These are phyloP conservation scores for Rhodeus uyekii DNA, from an alignment of 2,797 vertebrate genomes.

Conservation along the genomic window DNA sequence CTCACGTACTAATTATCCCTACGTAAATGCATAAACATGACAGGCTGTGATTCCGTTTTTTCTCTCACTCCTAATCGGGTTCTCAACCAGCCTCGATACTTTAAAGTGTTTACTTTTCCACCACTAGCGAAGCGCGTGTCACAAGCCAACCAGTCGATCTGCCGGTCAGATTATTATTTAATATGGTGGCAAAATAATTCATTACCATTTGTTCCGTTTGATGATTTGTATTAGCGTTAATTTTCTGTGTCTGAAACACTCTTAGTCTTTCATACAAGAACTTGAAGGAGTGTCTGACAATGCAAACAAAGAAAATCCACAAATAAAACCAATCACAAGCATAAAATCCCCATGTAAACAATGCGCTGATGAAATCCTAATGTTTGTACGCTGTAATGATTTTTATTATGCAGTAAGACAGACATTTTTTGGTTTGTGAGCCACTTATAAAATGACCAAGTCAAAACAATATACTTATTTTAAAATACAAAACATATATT, in stretches of 20 bases:
- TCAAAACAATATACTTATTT: too few species aligned
- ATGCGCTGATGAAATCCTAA: constrained; percentile 43
- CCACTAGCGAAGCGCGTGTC: constrained; percentile 15
- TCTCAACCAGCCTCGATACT: not conserved
- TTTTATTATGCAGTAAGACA: not conserved
- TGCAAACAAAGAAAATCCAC: constrained; percentile 25
- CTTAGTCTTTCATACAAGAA: not conserved
- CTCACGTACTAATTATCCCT: constrained; percentile 44
- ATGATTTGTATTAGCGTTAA: constrained; percentile 35
- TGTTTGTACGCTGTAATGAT: constrained; percentile 48
- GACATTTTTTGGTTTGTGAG: too few species aligned
- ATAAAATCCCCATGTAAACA: constrained; percentile 53
- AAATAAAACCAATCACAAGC: constrained; percentile 41
- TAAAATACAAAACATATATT: too few species aligned
- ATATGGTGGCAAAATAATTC: constrained; percentile 13
- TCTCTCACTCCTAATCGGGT: not conserved
- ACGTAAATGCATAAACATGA: constrained; percentile 38
- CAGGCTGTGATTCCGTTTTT: constrained; percentile 20
- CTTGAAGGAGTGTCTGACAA: constrained; percentile 29
- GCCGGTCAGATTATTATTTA: constrained; percentile 47
- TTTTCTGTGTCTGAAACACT: constrained; percentile 38
- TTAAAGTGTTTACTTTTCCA: constrained; percentile 43
- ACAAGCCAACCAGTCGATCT: constrained; percentile 42
- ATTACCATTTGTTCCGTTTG: constrained; percentile 23
- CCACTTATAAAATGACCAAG: too few species aligned